A percentile compares a stretch with the other conserved stretches of the same genome.
Evolutionary conservation across 2,888 invertebrate genomes (phyloP).

Genomic region (Xylota segnis): DNA sequence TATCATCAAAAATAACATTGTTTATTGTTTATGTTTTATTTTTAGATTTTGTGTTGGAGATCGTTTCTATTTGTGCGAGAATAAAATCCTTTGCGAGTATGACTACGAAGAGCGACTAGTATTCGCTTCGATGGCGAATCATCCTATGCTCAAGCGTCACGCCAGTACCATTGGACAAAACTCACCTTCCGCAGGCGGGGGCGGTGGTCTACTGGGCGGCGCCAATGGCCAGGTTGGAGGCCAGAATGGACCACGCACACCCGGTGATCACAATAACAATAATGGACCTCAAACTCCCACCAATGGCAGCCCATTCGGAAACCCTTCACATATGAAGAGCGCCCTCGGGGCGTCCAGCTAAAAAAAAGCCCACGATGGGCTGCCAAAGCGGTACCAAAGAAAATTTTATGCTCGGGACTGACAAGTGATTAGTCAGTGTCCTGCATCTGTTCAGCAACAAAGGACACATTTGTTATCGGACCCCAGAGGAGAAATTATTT

Average conservation of each 20-base stretch:
- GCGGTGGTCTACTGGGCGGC: conserved; percentile 78
- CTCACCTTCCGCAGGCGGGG: conserved; percentile 81
- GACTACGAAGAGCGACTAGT: conserved; percentile 98
- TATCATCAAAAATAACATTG: background rate
- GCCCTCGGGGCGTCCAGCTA: conserved; percentile 84
- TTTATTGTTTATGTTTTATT: conserved; percentile 65
- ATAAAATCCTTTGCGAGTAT: conserved; percentile 98
- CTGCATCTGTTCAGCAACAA: conserved; percentile 40
- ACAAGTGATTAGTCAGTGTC: conserved; percentile 47
- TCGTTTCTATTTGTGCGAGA: conserved; percentile 98
- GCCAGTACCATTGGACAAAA: conserved; percentile 83
- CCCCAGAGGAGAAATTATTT: conserved; percentile 42
- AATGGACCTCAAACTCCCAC: conserved; percentile 82
- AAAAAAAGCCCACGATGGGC: conserved; percentile 83
- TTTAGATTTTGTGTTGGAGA: conserved; percentile 98
- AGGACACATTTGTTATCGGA: conserved; percentile 35
- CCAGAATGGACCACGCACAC: conserved; percentile 82
- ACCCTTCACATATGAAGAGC: conserved; percentile 84
- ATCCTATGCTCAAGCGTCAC: conserved; percentile 87
- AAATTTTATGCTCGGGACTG: conserved; percentile 81
- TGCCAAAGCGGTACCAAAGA: conserved; percentile 84
- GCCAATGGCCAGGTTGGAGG: conserved; percentile 78
- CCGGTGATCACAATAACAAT: conserved; percentile 82
- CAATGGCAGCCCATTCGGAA: conserved; percentile 82
- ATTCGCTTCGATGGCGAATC: conserved; percentile 97